These are phyloP conservation scores for Drepanosiphum platanoidis DNA, from an alignment of 2,888 invertebrate genomes.

Conservation along the genomic window DNA sequence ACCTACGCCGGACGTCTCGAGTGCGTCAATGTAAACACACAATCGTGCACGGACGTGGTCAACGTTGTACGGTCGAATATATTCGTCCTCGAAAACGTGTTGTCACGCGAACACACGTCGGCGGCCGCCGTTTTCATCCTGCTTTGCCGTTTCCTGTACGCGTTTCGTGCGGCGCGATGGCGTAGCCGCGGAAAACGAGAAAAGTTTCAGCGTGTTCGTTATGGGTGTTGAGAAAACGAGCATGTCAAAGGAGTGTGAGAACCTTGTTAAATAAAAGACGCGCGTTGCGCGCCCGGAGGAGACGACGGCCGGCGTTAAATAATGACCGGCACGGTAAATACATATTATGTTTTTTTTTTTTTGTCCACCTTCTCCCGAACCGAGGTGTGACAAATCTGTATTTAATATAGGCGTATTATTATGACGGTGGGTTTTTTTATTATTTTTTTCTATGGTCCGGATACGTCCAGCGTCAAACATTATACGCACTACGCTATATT, in stretches of 20 bases:
- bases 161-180: background rate
- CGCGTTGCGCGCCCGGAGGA: background rate
- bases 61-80: conserved; percentile 4
- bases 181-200: conserved; percentile 21
- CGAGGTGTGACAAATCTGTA: conserved; percentile 50
- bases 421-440: no score
- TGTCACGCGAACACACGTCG: conserved; percentile 43
- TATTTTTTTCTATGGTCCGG: conserved; percentile 11
- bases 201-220: conserved; percentile 40
- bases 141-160: background rate
- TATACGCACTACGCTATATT: no score
- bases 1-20: no score
- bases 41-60: no score
- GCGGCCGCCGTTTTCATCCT: conserved; percentile 8
- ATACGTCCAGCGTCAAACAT: background rate
- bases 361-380: conserved; percentile 29
- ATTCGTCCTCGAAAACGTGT: conserved; percentile 8
- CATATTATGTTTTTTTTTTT: no score
- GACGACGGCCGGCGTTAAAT: background rate
- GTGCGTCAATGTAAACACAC: no score
- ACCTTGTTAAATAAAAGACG: conserved; percentile 42
- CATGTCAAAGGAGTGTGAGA: conserved; percentile 58
- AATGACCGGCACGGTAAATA: conserved; percentile 34
- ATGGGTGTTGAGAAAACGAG: conserved; percentile 54
- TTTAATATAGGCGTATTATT: no score